Evolutionary conservation across 1,140 invertebrate genomes (phyloP).

Genomic region (Saccostrea glomerata): DNA sequence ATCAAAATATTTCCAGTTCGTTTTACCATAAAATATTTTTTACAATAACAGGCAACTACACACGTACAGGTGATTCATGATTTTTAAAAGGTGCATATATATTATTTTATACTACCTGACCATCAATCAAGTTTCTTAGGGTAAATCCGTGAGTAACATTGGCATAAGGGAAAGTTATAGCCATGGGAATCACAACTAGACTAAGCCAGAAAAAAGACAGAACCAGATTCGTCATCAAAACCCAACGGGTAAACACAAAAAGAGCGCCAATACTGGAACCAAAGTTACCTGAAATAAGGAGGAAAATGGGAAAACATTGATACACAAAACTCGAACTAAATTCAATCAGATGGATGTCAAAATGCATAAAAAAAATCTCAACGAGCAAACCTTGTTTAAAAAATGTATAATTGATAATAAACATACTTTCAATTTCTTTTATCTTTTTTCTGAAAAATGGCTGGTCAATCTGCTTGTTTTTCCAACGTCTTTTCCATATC

Average conservation of each 20-base stretch:
- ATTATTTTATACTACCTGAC: constrained; percentile 54
- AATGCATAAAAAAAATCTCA: no score
- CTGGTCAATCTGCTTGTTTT: constrained; percentile 52
- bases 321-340: no score
- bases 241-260: constrained; percentile 66
- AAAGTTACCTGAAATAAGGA: constrained; percentile 61
- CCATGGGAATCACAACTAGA: constrained; percentile 64
- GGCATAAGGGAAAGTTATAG: constrained; percentile 58
- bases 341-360: no score
- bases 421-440: constrained; percentile 62
- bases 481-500: constrained; percentile 61
- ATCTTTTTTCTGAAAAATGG: constrained; percentile 57
- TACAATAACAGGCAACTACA: no score
- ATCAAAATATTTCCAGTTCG: no score
- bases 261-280: constrained; percentile 67
- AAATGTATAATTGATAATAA: neutral
- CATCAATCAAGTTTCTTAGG: constrained; percentile 63
- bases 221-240: constrained; percentile 59
- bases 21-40: no score
- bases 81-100: neutral
- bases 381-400: no score
- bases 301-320: no score
- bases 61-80: neutral
- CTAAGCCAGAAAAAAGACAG: constrained; percentile 61
- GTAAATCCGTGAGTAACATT: constrained; percentile 51